Evolutionary conservation across 2,888 invertebrate species (phyloP), one percentile per base, ranked within the genome.

Genomic region (Caenorhabditis sp.): DNA sequence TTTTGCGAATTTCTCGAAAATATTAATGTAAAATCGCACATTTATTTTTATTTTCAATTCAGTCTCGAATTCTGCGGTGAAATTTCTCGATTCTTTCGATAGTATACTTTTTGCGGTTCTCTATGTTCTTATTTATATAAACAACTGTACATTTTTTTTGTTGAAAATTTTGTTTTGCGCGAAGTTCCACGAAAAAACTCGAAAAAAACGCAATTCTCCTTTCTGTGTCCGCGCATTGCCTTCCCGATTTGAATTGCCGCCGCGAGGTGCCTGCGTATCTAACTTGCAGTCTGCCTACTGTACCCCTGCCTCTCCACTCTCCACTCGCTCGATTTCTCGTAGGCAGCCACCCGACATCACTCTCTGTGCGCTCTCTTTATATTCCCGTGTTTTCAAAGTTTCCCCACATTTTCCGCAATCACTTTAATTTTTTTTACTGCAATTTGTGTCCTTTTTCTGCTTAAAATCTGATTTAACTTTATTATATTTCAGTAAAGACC

Each of bases 241-340:
- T n/a, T n/a, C 37, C 32, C 22, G 20, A 51, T 79, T 79, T 65
- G 53, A 79, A 79, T 11, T 51, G 44, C 71, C 80, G 72, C 77
- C 61, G 50, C 8, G 62, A 18, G 62, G 28, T 53, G 74, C 71
- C 74, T 69, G 74, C 72, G 51, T 50, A 80, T 80, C 80, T 62
- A 70, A 55, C 60, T 82, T 85, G 85, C 82, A 85, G 85, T 82
- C 62, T 67, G 84, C 40, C 11, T 81, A 81, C 80, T 56, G 65
- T 76, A 68, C 15, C 2, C 40, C 79, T 80, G 83, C 69, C 74
- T 72, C 84, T 82, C 82, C 40, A 28, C 22, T 35, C 26, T 37
- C 69, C 72, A 74, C 69, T 69, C 72, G 60, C 78, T 74, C 77
- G 68, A 40, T 81, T 68, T 64, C 64, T 47, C 24, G 76, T 76